Evolutionary conservation across 1,140 invertebrate genomes (phyloP).

Genomic region (Phortica variegata): DNA sequence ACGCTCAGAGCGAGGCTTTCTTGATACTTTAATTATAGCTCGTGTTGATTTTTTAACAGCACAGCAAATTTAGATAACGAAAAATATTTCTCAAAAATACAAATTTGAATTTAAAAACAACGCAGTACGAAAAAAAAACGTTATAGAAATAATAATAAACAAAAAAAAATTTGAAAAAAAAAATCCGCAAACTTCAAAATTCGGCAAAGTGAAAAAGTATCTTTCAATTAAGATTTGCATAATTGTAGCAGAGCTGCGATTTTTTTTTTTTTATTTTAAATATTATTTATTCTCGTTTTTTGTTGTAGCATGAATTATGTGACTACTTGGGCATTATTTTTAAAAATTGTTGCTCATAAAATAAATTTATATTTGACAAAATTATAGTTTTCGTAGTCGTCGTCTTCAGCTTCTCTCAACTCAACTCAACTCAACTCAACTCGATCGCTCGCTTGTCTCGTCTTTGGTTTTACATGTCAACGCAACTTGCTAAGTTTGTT

Average conservation of each 20-base stretch:
- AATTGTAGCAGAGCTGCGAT: conserved; percentile 45
- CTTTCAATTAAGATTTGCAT: conserved; percentile 54
- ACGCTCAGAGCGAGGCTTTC: conserved; percentile 49
- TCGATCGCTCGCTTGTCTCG: too few relatives aligned
- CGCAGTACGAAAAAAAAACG: conserved; percentile 11
- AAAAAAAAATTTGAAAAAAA: conserved; percentile 7
- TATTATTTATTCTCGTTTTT: too few relatives aligned
- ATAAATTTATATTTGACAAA: conserved; percentile 53
- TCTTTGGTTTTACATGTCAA: too few relatives aligned
- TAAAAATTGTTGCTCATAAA: conserved; percentile 48
- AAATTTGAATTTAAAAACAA: conserved; percentile 32
- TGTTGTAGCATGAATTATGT: conserved; percentile 40
- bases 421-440: too few relatives aligned
- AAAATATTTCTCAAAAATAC: conserved; percentile 2
- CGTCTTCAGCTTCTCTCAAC: too few relatives aligned
- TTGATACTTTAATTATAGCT: conserved; percentile 53
- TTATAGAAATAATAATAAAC: background rate
- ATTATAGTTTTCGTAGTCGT: conserved; percentile 40
- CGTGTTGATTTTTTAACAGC: conserved; percentile 37
- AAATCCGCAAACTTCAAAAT: conserved; percentile 5
- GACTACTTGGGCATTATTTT: conserved; percentile 52
- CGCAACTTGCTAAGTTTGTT: too few relatives aligned
- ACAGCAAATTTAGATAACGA: conserved; percentile 22
- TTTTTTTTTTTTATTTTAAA: conserved; percentile 18
- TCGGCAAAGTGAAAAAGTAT: conserved; percentile 21